Evolutionary conservation across 2,113 vertebrate species (phyloP).

Genomic region (Nibea coibor): DNA sequence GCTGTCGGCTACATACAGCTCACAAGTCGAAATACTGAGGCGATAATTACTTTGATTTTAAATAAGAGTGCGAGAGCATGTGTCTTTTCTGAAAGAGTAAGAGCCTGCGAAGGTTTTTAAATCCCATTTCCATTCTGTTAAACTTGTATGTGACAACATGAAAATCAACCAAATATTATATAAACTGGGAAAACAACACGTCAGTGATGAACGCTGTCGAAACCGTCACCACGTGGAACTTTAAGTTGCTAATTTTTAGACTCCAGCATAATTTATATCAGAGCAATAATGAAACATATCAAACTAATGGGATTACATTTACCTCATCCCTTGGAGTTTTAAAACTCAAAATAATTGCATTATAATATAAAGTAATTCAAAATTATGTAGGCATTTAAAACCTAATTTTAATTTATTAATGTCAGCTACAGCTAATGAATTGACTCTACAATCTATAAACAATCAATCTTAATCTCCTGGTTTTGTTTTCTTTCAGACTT

Average conservation of each 20-base stretch:
- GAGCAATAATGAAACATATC: slow-evolving; percentile 40
- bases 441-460: not conserved
- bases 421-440: slow-evolving; percentile 4
- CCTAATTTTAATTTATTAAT: slow-evolving; percentile 8
- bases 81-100: not conserved
- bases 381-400: slow-evolving; percentile 20
- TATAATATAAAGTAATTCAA: slow-evolving; percentile 13
- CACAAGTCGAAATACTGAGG: not conserved
- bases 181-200: slow-evolving; percentile 4
- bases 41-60: slow-evolving; percentile 9
- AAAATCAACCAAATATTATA: not conserved
- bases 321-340: slow-evolving; percentile 10
- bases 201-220: slow-evolving; percentile 11
- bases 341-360: slow-evolving; percentile 23
- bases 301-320: slow-evolving; percentile 41
- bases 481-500: not conserved
- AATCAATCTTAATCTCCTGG: not conserved
- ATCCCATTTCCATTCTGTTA: not conserved
- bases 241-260: slow-evolving; percentile 18
- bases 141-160: not conserved
- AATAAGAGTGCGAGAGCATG: not conserved
- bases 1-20: not conserved
- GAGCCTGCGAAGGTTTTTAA: not conserved
- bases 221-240: not conserved
- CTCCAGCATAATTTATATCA: slow-evolving; percentile 34